Evolutionary conservation across 2,797 vertebrate species (phyloP).

Genomic region (Sebastiscus tertius): DNA sequence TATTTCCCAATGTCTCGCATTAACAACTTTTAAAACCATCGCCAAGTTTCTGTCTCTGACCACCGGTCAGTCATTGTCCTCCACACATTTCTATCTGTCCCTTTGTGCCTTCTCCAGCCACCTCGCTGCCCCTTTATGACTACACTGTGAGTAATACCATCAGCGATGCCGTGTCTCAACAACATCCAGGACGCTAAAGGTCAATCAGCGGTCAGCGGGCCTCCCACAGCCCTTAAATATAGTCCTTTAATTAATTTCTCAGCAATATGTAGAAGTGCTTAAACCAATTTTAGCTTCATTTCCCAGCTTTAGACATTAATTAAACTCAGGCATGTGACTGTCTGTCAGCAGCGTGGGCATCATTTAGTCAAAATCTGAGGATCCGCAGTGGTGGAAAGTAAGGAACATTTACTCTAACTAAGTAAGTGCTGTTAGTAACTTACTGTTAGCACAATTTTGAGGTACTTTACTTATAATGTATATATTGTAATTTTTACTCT

Average conservation of each 20-base stretch:
- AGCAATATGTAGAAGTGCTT: not conserved
- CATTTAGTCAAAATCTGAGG: not conserved
- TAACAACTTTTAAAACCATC: not conserved
- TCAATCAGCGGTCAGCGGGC: conserved; percentile 22
- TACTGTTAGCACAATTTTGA: not conserved
- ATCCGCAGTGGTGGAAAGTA: not conserved
- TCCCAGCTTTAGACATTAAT: not conserved
- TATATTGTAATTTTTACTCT: not conserved
- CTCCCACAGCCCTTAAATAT: not conserved
- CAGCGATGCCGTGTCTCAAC: conserved; percentile 18
- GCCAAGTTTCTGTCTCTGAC: not conserved
- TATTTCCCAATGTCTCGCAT: not conserved
- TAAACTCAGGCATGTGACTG: not conserved
- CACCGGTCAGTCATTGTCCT: not conserved
- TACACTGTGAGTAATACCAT: conserved; percentile 35
- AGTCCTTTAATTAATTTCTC: not conserved
- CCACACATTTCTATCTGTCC: not conserved
- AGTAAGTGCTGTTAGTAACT: not conserved
- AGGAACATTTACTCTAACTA: not conserved
- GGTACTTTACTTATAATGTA: not conserved
- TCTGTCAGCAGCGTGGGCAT: not conserved
- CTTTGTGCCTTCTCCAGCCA: conserved; percentile 5
- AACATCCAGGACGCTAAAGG: conserved; percentile 20
- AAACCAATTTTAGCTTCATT: not conserved
- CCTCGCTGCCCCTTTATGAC: conserved; percentile 28